Evolutionary conservation across 2,797 vertebrate species (phyloP).

Genomic region (Harpagifer antarcticus): DNA sequence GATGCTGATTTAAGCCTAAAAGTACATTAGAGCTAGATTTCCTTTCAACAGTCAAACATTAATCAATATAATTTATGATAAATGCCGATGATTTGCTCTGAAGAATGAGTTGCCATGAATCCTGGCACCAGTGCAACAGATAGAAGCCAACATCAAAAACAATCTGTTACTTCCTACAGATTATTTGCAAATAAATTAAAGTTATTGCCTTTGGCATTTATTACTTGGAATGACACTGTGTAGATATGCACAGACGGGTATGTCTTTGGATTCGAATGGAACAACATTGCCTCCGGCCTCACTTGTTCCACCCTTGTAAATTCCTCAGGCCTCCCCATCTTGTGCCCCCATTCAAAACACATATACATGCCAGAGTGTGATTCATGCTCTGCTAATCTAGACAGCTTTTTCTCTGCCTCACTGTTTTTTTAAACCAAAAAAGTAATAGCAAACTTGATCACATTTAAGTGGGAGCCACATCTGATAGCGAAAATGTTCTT

Average conservation of each 20-base stretch:
- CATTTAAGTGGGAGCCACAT: background rate
- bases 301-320: slow-evolving; percentile 77
- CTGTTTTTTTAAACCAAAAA: slow-evolving; percentile 41
- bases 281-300: slow-evolving; percentile 71
- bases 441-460: background rate
- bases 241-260: slow-evolving; percentile 78
- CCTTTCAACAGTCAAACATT: background rate
- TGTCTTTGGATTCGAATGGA: slow-evolving; percentile 60
- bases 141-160: slow-evolving; percentile 12
- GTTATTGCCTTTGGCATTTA: slow-evolving; percentile 23
- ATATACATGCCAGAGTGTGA: slow-evolving; percentile 51
- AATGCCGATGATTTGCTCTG: background rate
- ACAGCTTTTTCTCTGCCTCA: slow-evolving; percentile 41
- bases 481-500: background rate
- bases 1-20: slow-evolving; percentile 4
- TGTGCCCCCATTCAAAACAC: slow-evolving; percentile 45
- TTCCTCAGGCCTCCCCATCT: slow-evolving; percentile 72
- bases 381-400: slow-evolving; percentile 41
- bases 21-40: background rate
- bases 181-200: slow-evolving; percentile 29
- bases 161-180: slow-evolving; percentile 22
- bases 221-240: slow-evolving; percentile 45
- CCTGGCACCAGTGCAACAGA: background rate
- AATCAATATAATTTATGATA: background rate
- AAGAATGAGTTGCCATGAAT: slow-evolving; percentile 3